Conservation (phyloP, 37 sponge, comb jelly and placozoan species). For the Chondrosia reniformis region DNA sequence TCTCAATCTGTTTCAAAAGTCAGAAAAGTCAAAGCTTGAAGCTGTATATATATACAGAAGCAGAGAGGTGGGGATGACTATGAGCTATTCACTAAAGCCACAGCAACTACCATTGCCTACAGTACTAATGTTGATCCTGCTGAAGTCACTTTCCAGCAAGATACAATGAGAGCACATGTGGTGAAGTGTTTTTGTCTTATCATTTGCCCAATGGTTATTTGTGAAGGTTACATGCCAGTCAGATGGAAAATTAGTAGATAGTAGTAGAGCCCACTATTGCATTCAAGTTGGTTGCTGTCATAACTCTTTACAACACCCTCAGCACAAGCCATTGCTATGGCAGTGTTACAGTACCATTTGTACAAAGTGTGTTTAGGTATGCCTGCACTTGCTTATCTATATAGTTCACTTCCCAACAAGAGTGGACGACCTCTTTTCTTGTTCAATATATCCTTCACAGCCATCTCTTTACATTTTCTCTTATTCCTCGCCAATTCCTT, state of each 20-base stretch:
- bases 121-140: neutral
- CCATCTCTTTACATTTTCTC: neutral
- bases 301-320: slow-evolving; percentile 12
- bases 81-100: neutral
- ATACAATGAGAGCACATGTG: neutral
- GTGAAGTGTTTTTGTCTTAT: neutral
- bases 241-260: neutral
- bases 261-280: slow-evolving; percentile 17
- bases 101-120: neutral
- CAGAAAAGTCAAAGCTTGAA: no score
- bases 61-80: neutral
- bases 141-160: neutral
- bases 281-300: slow-evolving; percentile 27
- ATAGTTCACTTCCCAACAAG: slow-evolving; percentile 13
- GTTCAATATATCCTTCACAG: slow-evolving; percentile 2
- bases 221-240: neutral
- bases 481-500: neutral
- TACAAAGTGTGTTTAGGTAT: slow-evolving; percentile 16
- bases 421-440: slow-evolving; percentile 18
- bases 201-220: neutral
- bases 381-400: slow-evolving; percentile 26
- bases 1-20: no score
- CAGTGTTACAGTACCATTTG: slow-evolving; percentile 23
- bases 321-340: slow-evolving; percentile 29
- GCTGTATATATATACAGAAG: no score